Base-by-base conservation (phyloP, 1,140 invertebrate species). In the Eubasilissa regina region DNA sequence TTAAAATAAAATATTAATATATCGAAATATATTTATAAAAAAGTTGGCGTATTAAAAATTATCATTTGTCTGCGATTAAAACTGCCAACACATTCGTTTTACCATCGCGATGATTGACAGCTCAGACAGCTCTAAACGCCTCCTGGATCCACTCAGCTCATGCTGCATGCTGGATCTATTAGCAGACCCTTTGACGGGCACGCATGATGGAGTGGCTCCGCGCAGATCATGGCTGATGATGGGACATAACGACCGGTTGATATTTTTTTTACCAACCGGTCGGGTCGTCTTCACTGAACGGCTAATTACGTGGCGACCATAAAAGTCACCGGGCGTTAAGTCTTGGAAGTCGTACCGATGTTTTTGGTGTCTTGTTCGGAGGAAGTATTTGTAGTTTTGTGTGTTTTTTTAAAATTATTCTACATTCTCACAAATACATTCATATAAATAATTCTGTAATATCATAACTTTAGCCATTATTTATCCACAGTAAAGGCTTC, bases 131-230 rank as follows among this genome's bases (percentile, higher is more conserved):
- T 35, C 25, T 6, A 6, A 35, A 35, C 25, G 25, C 15, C 12
- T 58, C 7, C 6, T 21, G 55, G 17, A 15, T 58, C 12, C 55
- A 21, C 13, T 15, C 55, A 58, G 17, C 53, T 55, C 53, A 9
- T 55, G n/a, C n/a, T 15, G 53, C 55, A 58, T 58, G 15, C 25
- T 64, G 60, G 19, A 25, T 25, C 60, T 64, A 64, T 64, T 64
- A 64, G 60, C 60, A 64, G 60, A 64, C 25, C 58, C 60, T 64
- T 64, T 64, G 60, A 64, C 19, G 13, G 25, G 13, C 60, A 25
- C 60, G 60, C 60, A 13, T 64, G 60, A 64, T 64, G 25, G 11
- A 64, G 19, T 64, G 13, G 3, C 60, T 64, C 60, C 60, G 55
- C 13, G n/a, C 0, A 19, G 55, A 21, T 58, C 15, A 58, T 58